Conservation (phyloP, 1,140 invertebrate species). For the Spodoptera frugiperda region DNA sequence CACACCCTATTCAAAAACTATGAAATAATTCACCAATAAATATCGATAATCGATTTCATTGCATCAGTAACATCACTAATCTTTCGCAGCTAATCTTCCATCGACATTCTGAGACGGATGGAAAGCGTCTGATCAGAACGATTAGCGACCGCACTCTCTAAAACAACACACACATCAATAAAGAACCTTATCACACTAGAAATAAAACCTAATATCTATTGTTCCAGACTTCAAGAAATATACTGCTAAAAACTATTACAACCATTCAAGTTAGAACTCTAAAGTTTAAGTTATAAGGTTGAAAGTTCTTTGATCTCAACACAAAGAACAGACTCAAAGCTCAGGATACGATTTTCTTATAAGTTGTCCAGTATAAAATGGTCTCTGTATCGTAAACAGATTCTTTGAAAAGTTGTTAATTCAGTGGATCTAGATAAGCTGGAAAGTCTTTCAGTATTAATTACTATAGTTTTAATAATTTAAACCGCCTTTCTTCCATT, state of each 20-base stretch:
- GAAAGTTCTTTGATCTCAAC: neutral
- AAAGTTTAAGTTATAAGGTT: neutral
- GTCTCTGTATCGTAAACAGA: neutral
- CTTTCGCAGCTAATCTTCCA: slow-evolving; percentile 30
- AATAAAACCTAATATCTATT: slow-evolving; percentile 12
- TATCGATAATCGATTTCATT: neutral
- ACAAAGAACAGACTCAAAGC: slow-evolving; percentile 1
- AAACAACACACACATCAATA: slow-evolving; percentile 23
- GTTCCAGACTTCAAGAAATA: neutral
- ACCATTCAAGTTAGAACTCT: neutral
- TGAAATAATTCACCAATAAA: neutral
- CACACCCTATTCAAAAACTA: too few species aligned
- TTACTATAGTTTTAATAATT: slow-evolving; percentile 31
- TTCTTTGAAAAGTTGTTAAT: neutral
- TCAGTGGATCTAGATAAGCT: slow-evolving; percentile 3
- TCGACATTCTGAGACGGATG: slow-evolving; percentile 43
- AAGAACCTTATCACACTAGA: neutral
- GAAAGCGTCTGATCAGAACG: slow-evolving; percentile 38
- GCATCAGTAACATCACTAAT: slow-evolving; percentile 4
- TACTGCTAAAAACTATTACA: neutral
- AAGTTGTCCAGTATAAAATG: slow-evolving; percentile 26
- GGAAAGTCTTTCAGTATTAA: slow-evolving; percentile 24
- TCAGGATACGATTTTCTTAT: slow-evolving; percentile 37
- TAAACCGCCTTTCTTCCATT: slow-evolving; percentile 23
- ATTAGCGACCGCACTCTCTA: slow-evolving; percentile 30